A percentile compares a stretch with the other conserved stretches of the same genome.
These are phyloP conservation scores for Acrobasis repandana DNA, from an alignment of 2,888 invertebrate species.

Conservation along the genomic window DNA sequence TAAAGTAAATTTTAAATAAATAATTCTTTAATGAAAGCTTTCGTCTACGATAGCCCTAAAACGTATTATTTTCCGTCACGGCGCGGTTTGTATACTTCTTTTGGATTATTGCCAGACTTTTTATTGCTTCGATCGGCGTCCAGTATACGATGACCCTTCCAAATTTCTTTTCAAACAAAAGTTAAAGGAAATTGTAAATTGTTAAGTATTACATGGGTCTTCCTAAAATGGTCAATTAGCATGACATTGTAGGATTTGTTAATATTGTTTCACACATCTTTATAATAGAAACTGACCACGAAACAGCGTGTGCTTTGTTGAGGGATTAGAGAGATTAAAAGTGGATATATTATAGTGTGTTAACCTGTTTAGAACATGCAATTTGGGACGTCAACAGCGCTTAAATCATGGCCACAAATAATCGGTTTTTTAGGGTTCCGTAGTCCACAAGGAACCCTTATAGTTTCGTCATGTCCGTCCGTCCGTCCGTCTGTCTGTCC, in stretches of 20 bases:
- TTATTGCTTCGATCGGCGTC: constrained; percentile 23
- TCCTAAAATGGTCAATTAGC: constrained; percentile 1
- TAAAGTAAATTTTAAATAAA: too few relatives aligned
- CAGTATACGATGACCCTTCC: background rate
- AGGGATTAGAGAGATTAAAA: constrained; percentile 4
- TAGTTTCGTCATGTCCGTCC: too few relatives aligned
- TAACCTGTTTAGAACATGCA: constrained; percentile 1
- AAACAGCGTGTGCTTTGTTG: background rate
- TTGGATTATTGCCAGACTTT: constrained; percentile 35
- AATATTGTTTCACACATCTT: constrained; percentile 8
- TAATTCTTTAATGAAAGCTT: background rate
- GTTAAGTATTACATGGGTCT: background rate
- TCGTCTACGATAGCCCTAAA: constrained; percentile 16
- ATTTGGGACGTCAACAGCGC: constrained; percentile 7
- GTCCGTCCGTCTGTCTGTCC: too few relatives aligned
- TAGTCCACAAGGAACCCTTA: background rate
- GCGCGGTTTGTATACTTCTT: constrained; percentile 29
- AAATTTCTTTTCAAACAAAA: background rate
- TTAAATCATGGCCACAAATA: background rate
- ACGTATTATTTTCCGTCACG: constrained; percentile 27
- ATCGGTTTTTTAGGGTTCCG: background rate
- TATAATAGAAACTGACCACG: constrained; percentile 9
- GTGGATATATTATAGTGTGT: background rate
- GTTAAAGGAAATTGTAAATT: background rate
- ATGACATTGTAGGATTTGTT: constrained; percentile 1